Percentiles rank a stretch among this genome's conserved stretches.
Conservation (phyloP, 2,797 vertebrate species). For the Malurus splendens region DNA sequence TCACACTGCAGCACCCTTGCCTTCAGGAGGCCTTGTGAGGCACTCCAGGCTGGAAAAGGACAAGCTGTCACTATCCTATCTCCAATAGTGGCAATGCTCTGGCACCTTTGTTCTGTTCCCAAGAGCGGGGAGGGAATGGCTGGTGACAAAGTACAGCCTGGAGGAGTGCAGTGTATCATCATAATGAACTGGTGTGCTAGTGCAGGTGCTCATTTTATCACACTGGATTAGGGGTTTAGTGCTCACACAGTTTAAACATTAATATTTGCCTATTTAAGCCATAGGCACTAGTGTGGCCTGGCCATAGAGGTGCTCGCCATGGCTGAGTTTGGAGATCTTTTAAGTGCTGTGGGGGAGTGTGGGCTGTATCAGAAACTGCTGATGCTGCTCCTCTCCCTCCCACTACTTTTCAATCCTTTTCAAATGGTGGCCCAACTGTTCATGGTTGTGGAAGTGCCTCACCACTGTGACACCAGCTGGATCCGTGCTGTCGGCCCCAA, state of each 20-base stretch:
- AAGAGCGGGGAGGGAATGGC: background rate
- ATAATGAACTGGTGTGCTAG: accelerated
- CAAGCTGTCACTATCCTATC: accelerated
- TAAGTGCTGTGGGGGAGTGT: constrained; percentile 74
- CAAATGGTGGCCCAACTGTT: constrained; percentile 81
- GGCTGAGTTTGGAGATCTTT: constrained; percentile 57
- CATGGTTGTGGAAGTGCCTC: constrained; percentile 70
- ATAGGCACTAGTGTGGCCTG: accelerated
- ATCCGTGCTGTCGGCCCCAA: constrained; percentile 70
- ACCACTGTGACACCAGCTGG: constrained; percentile 82
- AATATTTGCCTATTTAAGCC: constrained; percentile 13
- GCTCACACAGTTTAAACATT: constrained; percentile 36
- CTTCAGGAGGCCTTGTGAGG: background rate
- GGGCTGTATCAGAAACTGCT: constrained; percentile 81
- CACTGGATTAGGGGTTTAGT: background rate
- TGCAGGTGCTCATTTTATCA: background rate
- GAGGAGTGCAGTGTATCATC: background rate
- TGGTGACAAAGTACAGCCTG: constrained; percentile 22
- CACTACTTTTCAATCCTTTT: constrained; percentile 66
- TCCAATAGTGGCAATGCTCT: background rate
- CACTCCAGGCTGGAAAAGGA: background rate
- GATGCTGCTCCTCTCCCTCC: constrained; percentile 68
- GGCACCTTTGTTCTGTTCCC: background rate
- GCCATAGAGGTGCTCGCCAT: background rate
- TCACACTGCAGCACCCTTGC: background rate